These are phyloP conservation scores for Hephaestus fuliginosus DNA, from an alignment of 2,797 vertebrate species.

Conservation along the genomic window DNA sequence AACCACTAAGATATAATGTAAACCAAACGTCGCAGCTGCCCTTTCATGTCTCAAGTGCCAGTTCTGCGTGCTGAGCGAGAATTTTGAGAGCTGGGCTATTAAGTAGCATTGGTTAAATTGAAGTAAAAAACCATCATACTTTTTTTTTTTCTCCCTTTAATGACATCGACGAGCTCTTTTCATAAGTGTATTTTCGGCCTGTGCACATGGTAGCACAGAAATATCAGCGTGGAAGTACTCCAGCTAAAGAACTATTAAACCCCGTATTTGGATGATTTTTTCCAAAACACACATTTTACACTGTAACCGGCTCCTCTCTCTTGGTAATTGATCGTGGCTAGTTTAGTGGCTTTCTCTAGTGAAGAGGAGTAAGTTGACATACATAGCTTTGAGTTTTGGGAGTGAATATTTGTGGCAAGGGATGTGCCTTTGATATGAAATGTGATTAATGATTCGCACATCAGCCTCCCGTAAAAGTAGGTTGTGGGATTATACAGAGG, in stretches of 20 bases:
- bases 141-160: conserved; percentile 28
- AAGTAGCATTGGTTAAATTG: conserved; percentile 68
- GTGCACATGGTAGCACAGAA: conserved; percentile 30
- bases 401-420: conserved; percentile 58
- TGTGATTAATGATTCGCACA: conserved; percentile 79
- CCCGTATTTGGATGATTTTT: conserved; percentile 2
- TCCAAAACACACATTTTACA: background rate
- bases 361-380: conserved; percentile 46
- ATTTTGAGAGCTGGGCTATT: conserved; percentile 67
- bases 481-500: conserved; percentile 74
- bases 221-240: background rate
- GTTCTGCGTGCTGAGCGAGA: conserved; percentile 71
- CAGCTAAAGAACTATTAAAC: background rate
- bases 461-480: conserved; percentile 64
- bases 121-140: conserved; percentile 46
- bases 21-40: conserved; percentile 81
- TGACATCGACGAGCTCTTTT: conserved; percentile 42
- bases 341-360: conserved; percentile 35
- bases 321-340: conserved; percentile 37
- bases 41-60: conserved; percentile 86
- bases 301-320: conserved; percentile 10
- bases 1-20: conserved; percentile 86
- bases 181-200: conserved; percentile 27
- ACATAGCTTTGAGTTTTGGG: conserved; percentile 59
- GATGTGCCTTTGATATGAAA: conserved; percentile 71